Evolutionary conservation across 2,888 invertebrate genomes (phyloP).

Genomic region (Cartodere bifasciata): DNA sequence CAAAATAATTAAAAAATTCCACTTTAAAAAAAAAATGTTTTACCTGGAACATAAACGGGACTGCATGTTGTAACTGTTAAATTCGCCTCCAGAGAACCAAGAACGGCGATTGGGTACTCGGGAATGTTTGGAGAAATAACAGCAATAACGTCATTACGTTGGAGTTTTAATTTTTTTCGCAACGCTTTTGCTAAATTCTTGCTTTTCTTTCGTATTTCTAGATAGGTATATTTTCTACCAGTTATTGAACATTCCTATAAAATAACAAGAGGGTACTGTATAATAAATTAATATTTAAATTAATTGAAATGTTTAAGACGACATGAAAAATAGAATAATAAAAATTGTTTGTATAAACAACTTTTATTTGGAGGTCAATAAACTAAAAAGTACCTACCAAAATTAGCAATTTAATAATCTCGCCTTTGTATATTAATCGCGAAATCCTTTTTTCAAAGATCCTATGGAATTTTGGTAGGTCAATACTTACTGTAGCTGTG

Average conservation of each 20-base stretch:
- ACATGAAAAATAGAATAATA: too few relatives aligned
- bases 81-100: conserved; percentile 59
- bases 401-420: conserved; percentile 6
- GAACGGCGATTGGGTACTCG: conserved; percentile 52
- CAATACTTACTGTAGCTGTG: conserved; percentile 24
- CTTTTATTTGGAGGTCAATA: too few relatives aligned
- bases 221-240: conserved; percentile 60
- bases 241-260: conserved; percentile 60
- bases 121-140: conserved; percentile 64
- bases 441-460: conserved; percentile 2
- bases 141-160: conserved; percentile 53
- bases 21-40: conserved; percentile 2
- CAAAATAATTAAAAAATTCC: conserved; percentile 5
- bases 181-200: conserved; percentile 43
- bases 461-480: conserved; percentile 6
- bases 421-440: conserved; percentile 14
- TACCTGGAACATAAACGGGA: conserved; percentile 50
- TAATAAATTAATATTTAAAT: background rate
- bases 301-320: background rate
- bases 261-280: conserved; percentile 12
- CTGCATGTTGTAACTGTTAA: conserved; percentile 59
- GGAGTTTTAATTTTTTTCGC: conserved; percentile 49
- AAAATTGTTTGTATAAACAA: too few relatives aligned
- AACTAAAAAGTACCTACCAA: conserved; percentile 4
- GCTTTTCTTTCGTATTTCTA: conserved; percentile 49